Conservation (phyloP, 2,797 vertebrate genomes). For the Darevskia nairensis region DNA sequence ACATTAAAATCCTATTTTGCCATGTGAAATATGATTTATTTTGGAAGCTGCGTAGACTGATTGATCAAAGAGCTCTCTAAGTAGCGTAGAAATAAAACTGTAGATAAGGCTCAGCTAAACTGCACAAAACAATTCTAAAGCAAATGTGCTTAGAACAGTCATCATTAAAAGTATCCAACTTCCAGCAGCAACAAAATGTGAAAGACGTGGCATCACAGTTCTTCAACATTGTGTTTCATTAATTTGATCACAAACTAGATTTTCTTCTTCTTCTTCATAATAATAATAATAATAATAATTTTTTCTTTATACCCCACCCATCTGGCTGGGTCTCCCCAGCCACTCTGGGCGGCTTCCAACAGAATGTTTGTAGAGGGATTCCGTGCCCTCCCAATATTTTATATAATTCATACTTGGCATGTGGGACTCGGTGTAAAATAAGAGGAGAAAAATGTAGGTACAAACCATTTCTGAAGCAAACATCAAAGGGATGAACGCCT, state of each 20-base stretch:
- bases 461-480: constrained; percentile 44
- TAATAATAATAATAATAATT: too few relatives aligned
- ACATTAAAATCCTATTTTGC: not conserved
- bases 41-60: not conserved
- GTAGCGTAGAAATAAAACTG: too few relatives aligned
- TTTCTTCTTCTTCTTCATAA: not conserved
- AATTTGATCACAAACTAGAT: not conserved
- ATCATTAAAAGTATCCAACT: not conserved
- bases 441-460: not conserved
- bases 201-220: not conserved
- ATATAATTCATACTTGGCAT: constrained; percentile 5
- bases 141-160: too few relatives aligned
- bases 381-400: not conserved
- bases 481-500: not conserved
- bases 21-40: not conserved
- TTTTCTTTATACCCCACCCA: too few relatives aligned
- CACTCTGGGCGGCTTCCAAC: too few relatives aligned
- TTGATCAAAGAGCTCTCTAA: too few relatives aligned
- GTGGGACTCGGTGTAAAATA: not conserved
- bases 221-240: not conserved
- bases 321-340: too few relatives aligned
- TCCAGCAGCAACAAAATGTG: not conserved
- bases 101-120: too few relatives aligned
- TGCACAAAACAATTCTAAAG: too few relatives aligned
- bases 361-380: constrained; percentile 14